These are phyloP conservation scores for Isaurus tuberculatus DNA, from an alignment of 92 coral and sea anemone genomes.

Conservation along the genomic window DNA sequence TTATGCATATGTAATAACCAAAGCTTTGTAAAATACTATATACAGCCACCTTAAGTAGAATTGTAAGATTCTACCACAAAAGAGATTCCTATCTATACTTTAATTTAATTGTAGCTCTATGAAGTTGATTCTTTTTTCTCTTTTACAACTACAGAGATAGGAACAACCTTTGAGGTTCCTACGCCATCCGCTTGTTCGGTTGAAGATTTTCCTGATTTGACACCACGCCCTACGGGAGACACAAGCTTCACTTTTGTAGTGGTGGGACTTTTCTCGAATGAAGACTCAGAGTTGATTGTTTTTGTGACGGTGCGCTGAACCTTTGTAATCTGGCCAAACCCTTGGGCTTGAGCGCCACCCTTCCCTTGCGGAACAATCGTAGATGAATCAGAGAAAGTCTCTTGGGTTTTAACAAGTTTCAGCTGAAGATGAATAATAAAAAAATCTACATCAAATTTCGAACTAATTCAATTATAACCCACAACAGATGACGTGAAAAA, in stretches of 20 bases:
- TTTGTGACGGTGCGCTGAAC: slow-evolving; percentile 32
- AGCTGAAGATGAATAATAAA: not conserved
- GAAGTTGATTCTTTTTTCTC: not conserved
- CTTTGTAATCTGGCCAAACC: slow-evolving; percentile 18
- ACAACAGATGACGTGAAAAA: not conserved
- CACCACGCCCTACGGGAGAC: slow-evolving; percentile 7
- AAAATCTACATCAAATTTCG: not conserved
- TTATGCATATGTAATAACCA: too few relatives aligned
- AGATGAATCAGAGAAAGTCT: not conserved
- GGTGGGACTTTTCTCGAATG: not conserved
- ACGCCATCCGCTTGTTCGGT: not conserved
- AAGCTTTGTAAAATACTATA: too few relatives aligned
- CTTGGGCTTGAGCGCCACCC: not conserved
- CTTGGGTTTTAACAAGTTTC: not conserved
- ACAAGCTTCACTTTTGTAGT: slow-evolving; percentile 27
- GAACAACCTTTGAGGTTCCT: not conserved
- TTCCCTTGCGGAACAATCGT: not conserved
- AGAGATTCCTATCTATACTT: not conserved
- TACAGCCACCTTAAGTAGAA: not conserved
- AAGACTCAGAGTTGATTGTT: slow-evolving; percentile 23
- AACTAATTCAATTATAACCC: too few relatives aligned
- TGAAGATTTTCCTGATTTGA: not conserved
- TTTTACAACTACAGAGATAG: slow-evolving; percentile 1
- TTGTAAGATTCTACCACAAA: not conserved
- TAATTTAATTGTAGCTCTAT: not conserved